phyloP scores from a whole-genome alignment of 2,113 vertebrate genomes.

The Indicator maculatus region DNA sequence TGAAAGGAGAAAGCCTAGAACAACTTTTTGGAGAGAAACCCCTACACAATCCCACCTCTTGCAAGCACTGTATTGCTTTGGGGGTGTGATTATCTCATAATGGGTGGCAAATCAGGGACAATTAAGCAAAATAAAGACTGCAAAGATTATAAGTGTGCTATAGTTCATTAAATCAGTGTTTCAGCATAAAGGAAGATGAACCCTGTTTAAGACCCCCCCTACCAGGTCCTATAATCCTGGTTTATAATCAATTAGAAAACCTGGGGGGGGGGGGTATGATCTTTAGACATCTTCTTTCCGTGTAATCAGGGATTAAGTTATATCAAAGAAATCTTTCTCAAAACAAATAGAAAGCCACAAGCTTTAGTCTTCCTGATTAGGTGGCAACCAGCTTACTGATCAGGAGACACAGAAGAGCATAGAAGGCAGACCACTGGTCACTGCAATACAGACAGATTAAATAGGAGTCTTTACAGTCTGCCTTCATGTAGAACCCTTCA shows the following conservation, averaged over 20 bases:
- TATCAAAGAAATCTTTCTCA: slow-evolving; percentile 24
- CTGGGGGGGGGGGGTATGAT: background rate
- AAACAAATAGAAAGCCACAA: slow-evolving; percentile 46
- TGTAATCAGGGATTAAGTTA: slow-evolving; percentile 8
- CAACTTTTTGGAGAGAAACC: background rate
- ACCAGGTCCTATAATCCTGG: background rate
- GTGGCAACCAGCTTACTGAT: background rate
- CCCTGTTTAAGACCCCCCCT: background rate
- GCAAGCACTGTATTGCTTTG: background rate
- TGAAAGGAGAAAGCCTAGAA: background rate
- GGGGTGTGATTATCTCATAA: background rate
- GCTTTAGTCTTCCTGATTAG: slow-evolving; percentile 1
- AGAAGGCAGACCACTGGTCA: background rate
- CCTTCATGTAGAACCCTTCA: background rate
- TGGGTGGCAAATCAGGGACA: background rate
- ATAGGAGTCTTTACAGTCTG: background rate
- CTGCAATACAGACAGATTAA: background rate
- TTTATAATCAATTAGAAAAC: slow-evolving; percentile 29
- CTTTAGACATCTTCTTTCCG: background rate
- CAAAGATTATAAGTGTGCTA: background rate
- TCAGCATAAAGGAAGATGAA: background rate
- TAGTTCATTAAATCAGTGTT: slow-evolving; percentile 11
- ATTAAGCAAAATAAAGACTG: background rate
- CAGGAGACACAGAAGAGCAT: background rate
- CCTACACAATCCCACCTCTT: fast-evolving